Conservation (phyloP, 2,797 vertebrate genomes). For the Hybognathus amarus region DNA sequence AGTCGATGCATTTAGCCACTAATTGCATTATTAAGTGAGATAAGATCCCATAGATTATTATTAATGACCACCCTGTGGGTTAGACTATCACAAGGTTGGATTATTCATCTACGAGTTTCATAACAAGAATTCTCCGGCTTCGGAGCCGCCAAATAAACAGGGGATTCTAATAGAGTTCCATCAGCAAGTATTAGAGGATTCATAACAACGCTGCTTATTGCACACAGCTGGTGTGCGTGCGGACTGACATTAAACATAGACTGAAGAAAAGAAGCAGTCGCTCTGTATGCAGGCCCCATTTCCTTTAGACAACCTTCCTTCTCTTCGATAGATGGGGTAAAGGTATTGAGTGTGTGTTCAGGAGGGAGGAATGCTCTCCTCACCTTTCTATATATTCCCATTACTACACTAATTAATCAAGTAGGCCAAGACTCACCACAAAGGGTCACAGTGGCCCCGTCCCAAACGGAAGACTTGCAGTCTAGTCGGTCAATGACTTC, state of each 20-base stretch:
- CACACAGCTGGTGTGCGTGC: constrained; percentile 53
- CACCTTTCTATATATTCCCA: constrained; percentile 59
- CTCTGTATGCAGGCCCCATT: constrained; percentile 35
- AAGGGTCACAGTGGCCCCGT: constrained; percentile 17
- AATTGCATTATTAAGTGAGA: constrained; percentile 54
- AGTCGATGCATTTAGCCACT: constrained; percentile 39
- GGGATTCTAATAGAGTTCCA: constrained; percentile 55
- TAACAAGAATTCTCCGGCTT: constrained; percentile 52
- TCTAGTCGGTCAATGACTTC: neutral
- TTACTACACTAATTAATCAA: constrained; percentile 66
- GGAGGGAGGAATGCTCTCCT: constrained; percentile 53
- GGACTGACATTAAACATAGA: constrained; percentile 61
- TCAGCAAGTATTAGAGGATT: constrained; percentile 57
- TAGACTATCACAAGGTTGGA: constrained; percentile 36
- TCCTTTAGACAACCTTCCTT: constrained; percentile 44
- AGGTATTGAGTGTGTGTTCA: constrained; percentile 36
- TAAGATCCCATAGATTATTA: constrained; percentile 51
- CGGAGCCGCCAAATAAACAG: constrained; percentile 48
- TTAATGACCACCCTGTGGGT: constrained; percentile 50
- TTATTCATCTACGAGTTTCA: constrained; percentile 57
- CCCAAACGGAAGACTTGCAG: neutral
- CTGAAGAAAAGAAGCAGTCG: constrained; percentile 41
- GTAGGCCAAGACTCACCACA: constrained; percentile 57
- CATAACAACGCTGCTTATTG: constrained; percentile 57
- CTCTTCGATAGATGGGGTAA: constrained; percentile 34